Evolutionary conservation across 2,797 vertebrate species (phyloP).

Genomic region (Chrosomus eos): DNA sequence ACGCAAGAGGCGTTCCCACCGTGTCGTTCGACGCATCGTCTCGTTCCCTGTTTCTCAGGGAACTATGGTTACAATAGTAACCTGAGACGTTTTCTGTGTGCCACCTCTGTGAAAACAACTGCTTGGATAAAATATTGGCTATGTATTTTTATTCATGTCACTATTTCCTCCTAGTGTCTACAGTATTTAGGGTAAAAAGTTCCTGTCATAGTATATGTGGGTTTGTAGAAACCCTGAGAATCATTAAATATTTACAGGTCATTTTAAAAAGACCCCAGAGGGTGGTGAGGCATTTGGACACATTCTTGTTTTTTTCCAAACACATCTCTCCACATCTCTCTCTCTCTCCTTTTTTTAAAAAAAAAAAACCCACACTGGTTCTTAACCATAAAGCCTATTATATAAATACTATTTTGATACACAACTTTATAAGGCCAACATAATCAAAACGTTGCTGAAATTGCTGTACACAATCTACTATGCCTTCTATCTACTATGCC

Average conservation of each 20-base stretch:
- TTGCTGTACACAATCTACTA: not conserved
- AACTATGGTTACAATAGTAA: too few relatives aligned
- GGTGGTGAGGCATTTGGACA: conserved; percentile 35
- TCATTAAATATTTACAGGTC: conserved; percentile 54
- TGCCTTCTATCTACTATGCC: too few relatives aligned
- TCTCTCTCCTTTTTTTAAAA: not conserved
- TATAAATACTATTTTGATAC: not conserved
- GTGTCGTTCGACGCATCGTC: too few relatives aligned
- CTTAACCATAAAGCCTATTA: not conserved
- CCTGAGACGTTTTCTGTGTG: not conserved
- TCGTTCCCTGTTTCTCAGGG: too few relatives aligned
- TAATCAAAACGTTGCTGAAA: not conserved
- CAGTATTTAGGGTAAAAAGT: conserved; percentile 35
- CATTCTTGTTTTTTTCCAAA: conserved; percentile 21
- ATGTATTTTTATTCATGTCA: conserved; percentile 38
- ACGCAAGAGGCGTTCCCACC: too few relatives aligned
- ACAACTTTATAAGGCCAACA: not conserved
- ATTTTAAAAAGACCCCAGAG: conserved; percentile 42
- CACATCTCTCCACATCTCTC: not conserved
- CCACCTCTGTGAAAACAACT: not conserved
- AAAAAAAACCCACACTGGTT: not conserved
- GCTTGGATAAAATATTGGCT: not conserved
- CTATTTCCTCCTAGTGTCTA: conserved; percentile 29
- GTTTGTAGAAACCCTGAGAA: conserved; percentile 22
- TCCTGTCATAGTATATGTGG: conserved; percentile 33